Conservation (phyloP, 2,888 invertebrate species). For the Neelides folsomi region DNA sequence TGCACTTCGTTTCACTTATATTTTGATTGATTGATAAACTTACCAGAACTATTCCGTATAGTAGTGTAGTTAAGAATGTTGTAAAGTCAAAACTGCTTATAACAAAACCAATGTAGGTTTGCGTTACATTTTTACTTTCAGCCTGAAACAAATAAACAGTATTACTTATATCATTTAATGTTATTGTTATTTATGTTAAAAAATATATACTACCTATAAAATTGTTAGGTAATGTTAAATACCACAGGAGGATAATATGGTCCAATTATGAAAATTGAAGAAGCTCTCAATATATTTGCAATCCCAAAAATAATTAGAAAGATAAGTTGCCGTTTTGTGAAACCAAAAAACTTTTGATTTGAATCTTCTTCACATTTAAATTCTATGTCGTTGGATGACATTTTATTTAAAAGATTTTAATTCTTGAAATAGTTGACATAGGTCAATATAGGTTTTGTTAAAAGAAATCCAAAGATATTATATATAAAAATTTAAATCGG, state of each 20-base stretch:
- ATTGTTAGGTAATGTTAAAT: neutral
- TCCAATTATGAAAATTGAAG: conserved; percentile 11
- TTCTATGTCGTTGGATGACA: too few relatives aligned
- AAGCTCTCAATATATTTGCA: conserved; percentile 20
- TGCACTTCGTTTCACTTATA: too few relatives aligned
- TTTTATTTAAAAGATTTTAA: too few relatives aligned
- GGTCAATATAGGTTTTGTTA: too few relatives aligned
- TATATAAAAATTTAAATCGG: too few relatives aligned
- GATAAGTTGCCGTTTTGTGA: conserved; percentile 13
- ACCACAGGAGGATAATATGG: conserved; percentile 24
- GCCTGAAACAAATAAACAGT: conserved; percentile 10
- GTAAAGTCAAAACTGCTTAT: conserved; percentile 18
- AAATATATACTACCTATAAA: too few relatives aligned
- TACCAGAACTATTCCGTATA: conserved; percentile 21
- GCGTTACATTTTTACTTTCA: conserved; percentile 8
- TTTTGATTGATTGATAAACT: conserved; percentile 2
- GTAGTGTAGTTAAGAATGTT: conserved; percentile 9
- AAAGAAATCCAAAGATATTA: too few relatives aligned
- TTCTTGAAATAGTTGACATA: too few relatives aligned
- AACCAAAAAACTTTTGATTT: neutral
- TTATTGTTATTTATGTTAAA: too few relatives aligned
- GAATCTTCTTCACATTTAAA: too few relatives aligned
- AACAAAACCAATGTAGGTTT: conserved; percentile 14
- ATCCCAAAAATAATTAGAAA: conserved; percentile 16
- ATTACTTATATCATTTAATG: too few relatives aligned